Conservation (phyloP, 2,888 invertebrate genomes). For the Digitonthophagus gazella region DNA sequence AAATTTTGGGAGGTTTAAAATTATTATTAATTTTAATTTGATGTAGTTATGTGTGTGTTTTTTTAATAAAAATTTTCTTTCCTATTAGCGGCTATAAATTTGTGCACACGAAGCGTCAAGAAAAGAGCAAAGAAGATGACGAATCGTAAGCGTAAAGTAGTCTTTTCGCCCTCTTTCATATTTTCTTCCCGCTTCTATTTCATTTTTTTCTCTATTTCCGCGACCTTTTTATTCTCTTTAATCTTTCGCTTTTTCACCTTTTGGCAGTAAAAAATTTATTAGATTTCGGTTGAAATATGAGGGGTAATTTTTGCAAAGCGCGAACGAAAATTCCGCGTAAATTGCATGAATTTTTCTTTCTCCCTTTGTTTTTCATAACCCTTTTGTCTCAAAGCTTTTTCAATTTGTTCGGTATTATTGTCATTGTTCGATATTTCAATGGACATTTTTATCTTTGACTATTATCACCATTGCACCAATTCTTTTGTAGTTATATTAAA, state of each 20-base stretch:
- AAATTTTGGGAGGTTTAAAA: no score
- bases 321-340: background rate
- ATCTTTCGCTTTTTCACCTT: background rate
- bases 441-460: no score
- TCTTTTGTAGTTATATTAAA: background rate
- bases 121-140: constrained; percentile 25
- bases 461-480: background rate
- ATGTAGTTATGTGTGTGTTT: no score
- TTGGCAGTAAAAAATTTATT: background rate
- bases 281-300: background rate
- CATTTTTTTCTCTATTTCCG: background rate
- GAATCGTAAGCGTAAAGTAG: constrained; percentile 26
- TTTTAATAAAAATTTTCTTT: constrained; percentile 26
- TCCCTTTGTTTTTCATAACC: background rate
- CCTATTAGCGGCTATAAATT: constrained; percentile 24
- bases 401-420: background rate
- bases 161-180: background rate
- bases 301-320: background rate
- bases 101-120: constrained; percentile 27
- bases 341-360: background rate
- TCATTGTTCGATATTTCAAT: background rate
- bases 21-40: no score
- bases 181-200: background rate
- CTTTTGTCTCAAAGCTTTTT: background rate
- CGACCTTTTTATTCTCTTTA: background rate